These are phyloP conservation scores for Apamea anceps DNA, from an alignment of 2,888 invertebrate genomes.

Conservation along the genomic window DNA sequence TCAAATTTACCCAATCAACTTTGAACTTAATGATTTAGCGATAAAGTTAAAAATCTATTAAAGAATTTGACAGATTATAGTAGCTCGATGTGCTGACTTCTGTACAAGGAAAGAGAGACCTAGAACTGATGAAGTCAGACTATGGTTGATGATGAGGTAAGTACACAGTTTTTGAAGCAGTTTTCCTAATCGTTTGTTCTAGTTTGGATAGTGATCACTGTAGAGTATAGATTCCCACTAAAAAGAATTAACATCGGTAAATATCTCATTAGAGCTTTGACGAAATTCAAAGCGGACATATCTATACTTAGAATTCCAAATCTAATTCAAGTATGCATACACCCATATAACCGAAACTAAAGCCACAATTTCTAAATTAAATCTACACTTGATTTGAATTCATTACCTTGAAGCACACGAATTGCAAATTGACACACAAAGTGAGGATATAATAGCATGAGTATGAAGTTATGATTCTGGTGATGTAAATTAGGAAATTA, in stretches of 20 bases:
- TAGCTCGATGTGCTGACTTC: too few species aligned
- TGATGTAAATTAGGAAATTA: conserved; percentile 17
- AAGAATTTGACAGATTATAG: too few species aligned
- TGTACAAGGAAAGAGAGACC: background rate
- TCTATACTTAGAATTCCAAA: conserved; percentile 14
- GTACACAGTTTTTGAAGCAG: background rate
- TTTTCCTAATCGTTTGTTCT: background rate
- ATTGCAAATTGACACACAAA: conserved; percentile 45
- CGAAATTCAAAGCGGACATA: conserved; percentile 3
- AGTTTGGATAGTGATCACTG: background rate
- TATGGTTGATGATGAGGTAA: background rate
- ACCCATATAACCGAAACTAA: conserved; percentile 28
- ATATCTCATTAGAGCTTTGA: conserved; percentile 21
- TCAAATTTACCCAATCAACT: too few species aligned
- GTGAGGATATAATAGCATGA: conserved; percentile 26
- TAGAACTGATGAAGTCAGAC: background rate
- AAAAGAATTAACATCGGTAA: conserved; percentile 23
- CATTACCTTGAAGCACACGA: conserved; percentile 20
- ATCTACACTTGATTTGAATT: conserved; percentile 54
- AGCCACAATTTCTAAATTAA: conserved; percentile 45
- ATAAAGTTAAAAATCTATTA: too few species aligned
- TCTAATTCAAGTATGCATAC: conserved; percentile 14
- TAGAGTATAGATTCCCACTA: background rate
- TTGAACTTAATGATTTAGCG: too few species aligned
- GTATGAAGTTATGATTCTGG: conserved; percentile 23